A percentile compares a stretch with the other conserved stretches of the same genome.
phyloP scores from a whole-genome alignment of 1,140 invertebrate genomes.

The Bombus superbus region DNA sequence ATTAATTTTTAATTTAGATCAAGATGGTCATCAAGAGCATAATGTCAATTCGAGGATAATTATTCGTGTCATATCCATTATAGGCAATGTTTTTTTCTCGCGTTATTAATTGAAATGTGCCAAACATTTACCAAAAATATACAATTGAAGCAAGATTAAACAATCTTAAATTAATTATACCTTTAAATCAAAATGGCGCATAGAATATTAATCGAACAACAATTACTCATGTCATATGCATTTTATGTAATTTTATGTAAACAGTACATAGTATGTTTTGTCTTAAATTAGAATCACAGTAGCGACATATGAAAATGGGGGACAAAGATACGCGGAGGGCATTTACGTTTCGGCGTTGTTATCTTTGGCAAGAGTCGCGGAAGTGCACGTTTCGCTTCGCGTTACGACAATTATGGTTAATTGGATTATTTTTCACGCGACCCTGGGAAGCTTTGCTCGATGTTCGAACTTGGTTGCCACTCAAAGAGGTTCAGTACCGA shows the following conservation, averaged over 20 bases:
- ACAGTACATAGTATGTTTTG: too few relatives aligned
- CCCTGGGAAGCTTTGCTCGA: slow-evolving; percentile 46
- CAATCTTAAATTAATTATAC: too few relatives aligned
- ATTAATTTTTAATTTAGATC: background rate
- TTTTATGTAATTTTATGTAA: background rate
- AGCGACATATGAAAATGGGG: background rate
- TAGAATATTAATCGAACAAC: background rate
- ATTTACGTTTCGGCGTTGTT: slow-evolving; percentile 1
- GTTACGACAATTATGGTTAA: slow-evolving; percentile 48
- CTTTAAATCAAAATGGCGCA: too few relatives aligned
- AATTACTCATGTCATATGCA: background rate
- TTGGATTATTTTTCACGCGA: slow-evolving; percentile 50
- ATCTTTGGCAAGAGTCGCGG: slow-evolving; percentile 18
- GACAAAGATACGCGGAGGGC: background rate
- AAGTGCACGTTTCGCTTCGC: slow-evolving; percentile 27
- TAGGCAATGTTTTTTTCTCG: too few relatives aligned
- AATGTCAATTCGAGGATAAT: too few relatives aligned
- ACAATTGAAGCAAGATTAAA: too few relatives aligned
- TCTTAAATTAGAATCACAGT: background rate
- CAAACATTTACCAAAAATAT: too few relatives aligned
- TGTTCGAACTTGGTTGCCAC: background rate
- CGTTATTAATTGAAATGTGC: too few relatives aligned
- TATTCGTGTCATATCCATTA: too few relatives aligned
- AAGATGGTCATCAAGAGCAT: background rate
- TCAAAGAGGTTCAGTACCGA: background rate